Percentiles rank a stretch among this genome's conserved stretches.
Evolutionary conservation across 2,888 invertebrate genomes (phyloP).

Genomic region (Cheilosia scutellata): DNA sequence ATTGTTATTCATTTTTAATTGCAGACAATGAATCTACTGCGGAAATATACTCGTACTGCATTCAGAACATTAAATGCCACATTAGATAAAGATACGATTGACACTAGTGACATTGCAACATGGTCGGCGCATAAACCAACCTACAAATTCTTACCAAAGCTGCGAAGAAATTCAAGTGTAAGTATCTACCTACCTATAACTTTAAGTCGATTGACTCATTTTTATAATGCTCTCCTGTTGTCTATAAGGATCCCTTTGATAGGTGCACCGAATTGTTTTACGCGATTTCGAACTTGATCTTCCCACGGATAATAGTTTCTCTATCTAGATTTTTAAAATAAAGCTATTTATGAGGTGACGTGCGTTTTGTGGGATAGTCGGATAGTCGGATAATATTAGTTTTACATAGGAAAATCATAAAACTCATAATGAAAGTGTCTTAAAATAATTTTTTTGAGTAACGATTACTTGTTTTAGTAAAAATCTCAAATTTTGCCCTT

Average conservation of each 20-base stretch:
- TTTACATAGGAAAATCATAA: background rate
- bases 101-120: constrained; percentile 77
- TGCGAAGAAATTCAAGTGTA: constrained; percentile 78
- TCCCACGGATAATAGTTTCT: background rate
- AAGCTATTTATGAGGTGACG: background rate
- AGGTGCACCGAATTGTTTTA: background rate
- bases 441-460: too few species aligned
- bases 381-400: too few species aligned
- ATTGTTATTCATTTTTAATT: constrained; percentile 12
- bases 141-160: constrained; percentile 81
- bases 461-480: too few species aligned
- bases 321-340: background rate
- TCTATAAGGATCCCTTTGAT: background rate
- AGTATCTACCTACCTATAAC: constrained; percentile 74
- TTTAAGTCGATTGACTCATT: background rate
- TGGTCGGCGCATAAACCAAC: constrained; percentile 77
- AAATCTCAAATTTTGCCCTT: too few species aligned
- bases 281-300: background rate
- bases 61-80: constrained; percentile 55
- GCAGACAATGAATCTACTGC: constrained; percentile 41
- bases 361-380: background rate
- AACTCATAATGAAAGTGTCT: too few species aligned
- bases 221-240: background rate
- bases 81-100: constrained; percentile 54
- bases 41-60: constrained; percentile 28